Base-by-base conservation (phyloP, 2,113 vertebrate species). In the Sphaerodactylus townsendi region DNA sequence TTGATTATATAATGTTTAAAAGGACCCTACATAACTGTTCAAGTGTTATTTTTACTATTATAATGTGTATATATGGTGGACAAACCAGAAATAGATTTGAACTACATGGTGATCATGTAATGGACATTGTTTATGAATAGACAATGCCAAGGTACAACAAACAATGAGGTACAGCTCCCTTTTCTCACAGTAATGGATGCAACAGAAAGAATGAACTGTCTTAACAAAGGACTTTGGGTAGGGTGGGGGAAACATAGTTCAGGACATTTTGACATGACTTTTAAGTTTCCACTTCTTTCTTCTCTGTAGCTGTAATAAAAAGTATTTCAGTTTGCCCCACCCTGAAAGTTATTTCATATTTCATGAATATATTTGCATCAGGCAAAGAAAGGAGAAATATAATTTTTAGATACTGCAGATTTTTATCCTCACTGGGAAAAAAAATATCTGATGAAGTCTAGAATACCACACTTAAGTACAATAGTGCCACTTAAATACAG, bases 141-240 rank as follows among this genome's bases (percentile, higher is more conserved):
- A 97, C 95, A 96, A 96, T 89, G 96, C 92, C 93, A 95, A 95
- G 95, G 93, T 91, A 98, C 91, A 90, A 97, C 96, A 97, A 94
- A 96, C 95, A 94, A 95, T 96, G 96, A 96, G 92, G 95, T 95
- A 95, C 93, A 94, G 91, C 89, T 92, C 95, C 94, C 90, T 94
- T 92, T 92, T 93, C 93, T 96, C 94, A 95, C 93, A 94, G 94
- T 91, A 93, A 96, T 96, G 96, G 93, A 97, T 94, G 97, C 95
- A 92, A 97, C 96, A 96, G 92, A 93, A 94, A 94, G 91, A 91
- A 95, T 94, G 95, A 93, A 93, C 91, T 93, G 93, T 89, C 91
- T 95, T 93, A 92, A 97, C 97, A 97, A 92, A 94, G 96, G 96
- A 97, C 93, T 94, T 93, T 87, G 92, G 37, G 41, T 46, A 35